These are phyloP conservation scores for Myiothlypis chrysogaster DNA, from an alignment of 2,797 vertebrate genomes.

Conservation along the genomic window DNA sequence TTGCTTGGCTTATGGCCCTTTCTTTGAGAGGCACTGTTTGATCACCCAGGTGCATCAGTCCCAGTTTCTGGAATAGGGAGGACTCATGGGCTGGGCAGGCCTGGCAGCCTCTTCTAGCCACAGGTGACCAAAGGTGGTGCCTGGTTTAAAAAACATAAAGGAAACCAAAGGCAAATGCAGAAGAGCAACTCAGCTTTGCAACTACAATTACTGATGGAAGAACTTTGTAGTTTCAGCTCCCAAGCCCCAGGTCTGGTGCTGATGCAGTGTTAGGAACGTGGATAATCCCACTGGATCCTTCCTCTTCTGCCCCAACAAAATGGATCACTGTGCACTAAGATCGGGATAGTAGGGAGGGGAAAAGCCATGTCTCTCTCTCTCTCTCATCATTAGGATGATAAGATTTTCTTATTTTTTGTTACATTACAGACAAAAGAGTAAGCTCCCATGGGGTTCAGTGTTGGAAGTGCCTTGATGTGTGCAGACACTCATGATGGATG, in stretches of 20 bases:
- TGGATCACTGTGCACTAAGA: accelerated
- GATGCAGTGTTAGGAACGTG: accelerated
- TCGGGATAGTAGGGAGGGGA: neutral
- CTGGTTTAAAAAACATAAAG: neutral
- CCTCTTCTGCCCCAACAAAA: neutral
- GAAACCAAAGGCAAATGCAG: neutral
- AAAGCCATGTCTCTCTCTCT: neutral
- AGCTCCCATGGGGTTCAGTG: accelerated
- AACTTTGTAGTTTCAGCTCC: neutral
- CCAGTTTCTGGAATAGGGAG: accelerated
- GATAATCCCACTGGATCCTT: neutral
- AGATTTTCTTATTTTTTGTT: neutral
- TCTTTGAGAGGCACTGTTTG: neutral
- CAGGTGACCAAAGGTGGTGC: neutral
- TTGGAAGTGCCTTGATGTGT: neutral
- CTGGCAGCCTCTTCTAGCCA: neutral
- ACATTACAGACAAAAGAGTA: accelerated
- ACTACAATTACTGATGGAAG: neutral
- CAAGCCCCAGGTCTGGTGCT: accelerated
- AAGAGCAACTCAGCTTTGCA: neutral
- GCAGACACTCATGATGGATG: neutral
- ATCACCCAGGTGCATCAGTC: accelerated
- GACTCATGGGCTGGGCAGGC: accelerated
- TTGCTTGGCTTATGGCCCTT: accelerated
- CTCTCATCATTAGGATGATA: neutral